Evolutionary conservation across 2,888 invertebrate genomes (phyloP).

Genomic region (Adelognathus sp.): DNA sequence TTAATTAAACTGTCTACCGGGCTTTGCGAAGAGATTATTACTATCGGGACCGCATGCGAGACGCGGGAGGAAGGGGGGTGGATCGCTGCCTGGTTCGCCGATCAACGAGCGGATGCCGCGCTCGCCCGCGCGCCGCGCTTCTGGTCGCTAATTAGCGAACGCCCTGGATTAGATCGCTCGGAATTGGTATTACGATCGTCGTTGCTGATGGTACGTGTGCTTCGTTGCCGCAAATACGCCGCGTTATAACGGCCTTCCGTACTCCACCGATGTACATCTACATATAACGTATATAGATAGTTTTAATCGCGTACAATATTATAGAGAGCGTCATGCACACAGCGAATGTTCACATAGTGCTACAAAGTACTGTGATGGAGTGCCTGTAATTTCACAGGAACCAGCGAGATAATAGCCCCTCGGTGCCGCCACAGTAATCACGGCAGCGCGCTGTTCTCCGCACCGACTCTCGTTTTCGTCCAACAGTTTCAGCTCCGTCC

Average conservation of each 20-base stretch:
- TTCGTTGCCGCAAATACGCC: constrained; percentile 27
- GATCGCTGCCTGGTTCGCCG: constrained; percentile 21
- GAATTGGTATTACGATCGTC: constrained; percentile 58
- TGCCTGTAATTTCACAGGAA: constrained; percentile 54
- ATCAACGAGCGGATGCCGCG: constrained; percentile 30
- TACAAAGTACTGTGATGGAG: constrained; percentile 53
- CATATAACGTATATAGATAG: constrained; percentile 18
- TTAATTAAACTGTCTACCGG: constrained; percentile 66
- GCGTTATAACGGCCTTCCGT: constrained; percentile 46
- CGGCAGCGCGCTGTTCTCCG: constrained; percentile 22
- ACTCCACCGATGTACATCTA: too few relatives aligned
- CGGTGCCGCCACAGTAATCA: constrained; percentile 31
- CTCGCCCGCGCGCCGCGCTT: constrained; percentile 47
- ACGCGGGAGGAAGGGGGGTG: background rate
- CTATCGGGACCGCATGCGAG: constrained; percentile 45
- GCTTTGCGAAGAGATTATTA: constrained; percentile 57
- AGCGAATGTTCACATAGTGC: background rate
- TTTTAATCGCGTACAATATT: constrained; percentile 22
- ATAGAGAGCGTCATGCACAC: constrained; percentile 8
- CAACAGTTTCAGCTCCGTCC: constrained; percentile 7
- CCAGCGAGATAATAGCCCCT: constrained; percentile 50
- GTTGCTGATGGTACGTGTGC: constrained; percentile 43
- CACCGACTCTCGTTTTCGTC: constrained; percentile 8
- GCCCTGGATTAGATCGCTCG: constrained; percentile 61
- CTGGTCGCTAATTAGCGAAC: constrained; percentile 61